These are phyloP conservation scores for Volucella bombylans DNA, from an alignment of 2,888 invertebrate genomes.

Conservation along the genomic window DNA sequence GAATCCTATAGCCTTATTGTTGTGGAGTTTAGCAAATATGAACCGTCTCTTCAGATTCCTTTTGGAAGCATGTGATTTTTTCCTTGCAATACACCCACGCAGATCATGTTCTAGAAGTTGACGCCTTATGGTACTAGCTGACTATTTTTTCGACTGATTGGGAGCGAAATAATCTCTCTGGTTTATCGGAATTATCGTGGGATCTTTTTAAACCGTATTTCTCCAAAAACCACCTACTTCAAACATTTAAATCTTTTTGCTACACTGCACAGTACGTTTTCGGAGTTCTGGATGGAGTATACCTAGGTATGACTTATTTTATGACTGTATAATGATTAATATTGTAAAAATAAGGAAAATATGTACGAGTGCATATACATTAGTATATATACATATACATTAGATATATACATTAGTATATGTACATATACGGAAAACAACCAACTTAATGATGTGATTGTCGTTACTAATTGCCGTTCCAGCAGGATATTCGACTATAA, in stretches of 20 bases:
- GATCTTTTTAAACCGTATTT: not conserved
- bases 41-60: conserved; percentile 5
- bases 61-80: conserved; percentile 9
- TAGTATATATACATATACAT: too few species aligned
- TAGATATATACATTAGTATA: too few species aligned
- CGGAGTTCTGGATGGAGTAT: conserved; percentile 8
- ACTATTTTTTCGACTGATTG: not conserved
- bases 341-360: too few species aligned
- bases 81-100: conserved; percentile 4
- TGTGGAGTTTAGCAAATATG: not conserved
- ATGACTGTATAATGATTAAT: too few species aligned
- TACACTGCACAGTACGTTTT: not conserved
- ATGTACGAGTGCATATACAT: too few species aligned
- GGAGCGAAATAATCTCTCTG: not conserved
- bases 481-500: too few species aligned
- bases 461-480: too few species aligned
- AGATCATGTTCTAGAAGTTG: conserved; percentile 6
- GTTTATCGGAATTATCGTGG: not conserved
- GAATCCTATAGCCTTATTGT: too few species aligned
- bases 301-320: too few species aligned
- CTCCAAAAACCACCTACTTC: not conserved
- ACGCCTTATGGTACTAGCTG: not conserved
- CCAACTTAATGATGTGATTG: too few species aligned
- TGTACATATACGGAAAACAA: too few species aligned
- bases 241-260: not conserved